These are phyloP conservation scores for Caenorhabditis sp. DNA, from an alignment of 2,888 invertebrate species.

Conservation along the genomic window DNA sequence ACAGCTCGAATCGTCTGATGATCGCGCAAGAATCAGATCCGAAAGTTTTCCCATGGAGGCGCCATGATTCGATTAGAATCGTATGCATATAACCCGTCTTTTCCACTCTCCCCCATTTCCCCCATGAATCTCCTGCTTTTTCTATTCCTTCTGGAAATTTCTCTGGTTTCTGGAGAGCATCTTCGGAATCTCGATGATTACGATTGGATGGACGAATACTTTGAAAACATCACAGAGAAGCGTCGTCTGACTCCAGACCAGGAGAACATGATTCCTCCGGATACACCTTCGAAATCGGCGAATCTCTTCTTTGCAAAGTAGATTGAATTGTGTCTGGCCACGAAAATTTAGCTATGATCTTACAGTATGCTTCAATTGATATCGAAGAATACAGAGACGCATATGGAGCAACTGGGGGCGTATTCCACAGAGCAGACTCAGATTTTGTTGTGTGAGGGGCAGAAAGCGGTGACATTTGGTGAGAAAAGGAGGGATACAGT, in stretches of 20 bases:
- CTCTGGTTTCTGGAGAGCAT: neutral
- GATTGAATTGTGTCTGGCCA: too few relatives aligned
- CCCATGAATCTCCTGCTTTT: neutral
- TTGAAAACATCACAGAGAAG: neutral
- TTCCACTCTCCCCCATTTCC: neutral
- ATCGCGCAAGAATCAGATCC: too few relatives aligned
- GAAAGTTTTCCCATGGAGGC: neutral
- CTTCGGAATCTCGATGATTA: neutral
- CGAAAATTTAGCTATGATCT: neutral
- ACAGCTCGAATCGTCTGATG: neutral
- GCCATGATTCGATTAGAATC: constrained; percentile 14
- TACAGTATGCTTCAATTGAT: neutral
- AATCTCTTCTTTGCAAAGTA: neutral
- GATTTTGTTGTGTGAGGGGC: neutral
- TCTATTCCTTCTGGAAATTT: neutral
- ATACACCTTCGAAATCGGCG: neutral
- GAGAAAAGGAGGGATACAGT: too few relatives aligned
- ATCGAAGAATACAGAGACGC: neutral
- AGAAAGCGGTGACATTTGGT: neutral
- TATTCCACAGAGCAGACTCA: neutral
- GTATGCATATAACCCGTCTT: neutral
- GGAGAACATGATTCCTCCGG: neutral
- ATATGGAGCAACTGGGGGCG: neutral
- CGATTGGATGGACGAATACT: neutral
- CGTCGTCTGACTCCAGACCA: neutral